Base-by-base conservation (phyloP, 2,797 vertebrate genomes). In the Pipistrellus nathusii region DNA sequence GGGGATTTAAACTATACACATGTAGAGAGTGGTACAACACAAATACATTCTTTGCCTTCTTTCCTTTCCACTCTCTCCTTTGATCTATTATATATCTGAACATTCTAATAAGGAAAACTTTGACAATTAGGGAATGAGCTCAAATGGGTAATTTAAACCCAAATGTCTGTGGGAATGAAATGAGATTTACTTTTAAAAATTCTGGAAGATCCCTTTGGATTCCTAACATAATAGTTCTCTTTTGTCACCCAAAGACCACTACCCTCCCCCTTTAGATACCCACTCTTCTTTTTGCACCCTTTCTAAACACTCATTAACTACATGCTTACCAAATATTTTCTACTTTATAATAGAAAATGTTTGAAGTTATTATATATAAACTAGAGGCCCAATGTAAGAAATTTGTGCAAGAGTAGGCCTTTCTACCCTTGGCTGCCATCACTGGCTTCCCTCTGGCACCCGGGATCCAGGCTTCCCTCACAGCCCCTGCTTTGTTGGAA, bases 101-200 rank as follows among this genome's bases (percentile, higher is more conserved):
- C 2, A 38, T 69, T 76, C 78, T 77, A 57, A 38, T 66, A 32
- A 9, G n/a, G 10, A 48, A 59, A 83, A 35, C 18, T 38, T 62
- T 3, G 73, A n/a, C 13, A 48, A 38, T 55, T 73, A 12, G 8
- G 44, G 23, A 82, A 90, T 57, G 62, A 55, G n/a, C 6, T 92
- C 77, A 83, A 32, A 62, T 71, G 71, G n/a, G 17, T 71, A 30
- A 80, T 64, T 73, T 62, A 57, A 75, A 32, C 78, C 14, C 48
- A 46, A 80, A 77, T 35, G 68, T 80, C 59, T 21, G 20, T 83
- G n/a, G 32, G 32, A 75, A 17, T 11, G 38, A 82, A 92, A 95
- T 69, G 18, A 83, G 20, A 82, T 9, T 76, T 53, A 72, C 17
- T 66, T 46, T n/a, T 72, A 84, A 57, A n/a, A n/a, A 66, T 91